Base-by-base conservation (phyloP, 2,888 invertebrate species). In the Lasioglossum figueresi region DNA sequence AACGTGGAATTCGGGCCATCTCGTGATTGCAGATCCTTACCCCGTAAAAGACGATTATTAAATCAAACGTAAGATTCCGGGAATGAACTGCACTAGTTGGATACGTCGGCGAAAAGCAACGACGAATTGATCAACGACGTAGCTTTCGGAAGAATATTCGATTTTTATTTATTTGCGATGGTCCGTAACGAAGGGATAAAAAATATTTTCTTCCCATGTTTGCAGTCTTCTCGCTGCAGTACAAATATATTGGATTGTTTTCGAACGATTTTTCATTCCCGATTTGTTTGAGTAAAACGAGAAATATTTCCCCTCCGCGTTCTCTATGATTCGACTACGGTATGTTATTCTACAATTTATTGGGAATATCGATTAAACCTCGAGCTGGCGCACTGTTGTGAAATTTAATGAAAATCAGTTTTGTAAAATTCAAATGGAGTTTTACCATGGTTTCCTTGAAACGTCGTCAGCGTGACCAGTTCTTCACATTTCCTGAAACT, bases 41-140 rank as follows among this genome's bases (percentile, higher is more conserved):
- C 40, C 23, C 68, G 68, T 40, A 23, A 34, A 66, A 66, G 66
- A 19, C 68, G n/a, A 40, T 68, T 68, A 68, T 68, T 37, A 23
- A 37, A 68, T 68, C 23, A 12, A 40, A 68, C 23, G 37, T 19
- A 23, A 40, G 23, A 34, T 12, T 3, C 12, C 12, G 1, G n/a
- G 5, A 34, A 37, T 23, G 12, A 4, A 34, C 16, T 66, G 34
- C 34, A 8, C 4, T 19, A 19, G 19, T 8, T 19, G 16, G 1
- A 16, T 2, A 31, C 34, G 34, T 19, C 66, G 2, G 0, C 34
- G 66, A 34, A 34, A 3, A 10, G 31, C 27, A 6, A 59, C 59
- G 1, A 45, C 16, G 27, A 59, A n/a, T 31, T 63, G 31, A 31
- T 31, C n/a, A 63, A 31, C 59, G 16, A 59, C 12, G 63, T 16